Base-by-base conservation (phyloP, 2,113 vertebrate genomes). In the Seriola dumerili region DNA sequence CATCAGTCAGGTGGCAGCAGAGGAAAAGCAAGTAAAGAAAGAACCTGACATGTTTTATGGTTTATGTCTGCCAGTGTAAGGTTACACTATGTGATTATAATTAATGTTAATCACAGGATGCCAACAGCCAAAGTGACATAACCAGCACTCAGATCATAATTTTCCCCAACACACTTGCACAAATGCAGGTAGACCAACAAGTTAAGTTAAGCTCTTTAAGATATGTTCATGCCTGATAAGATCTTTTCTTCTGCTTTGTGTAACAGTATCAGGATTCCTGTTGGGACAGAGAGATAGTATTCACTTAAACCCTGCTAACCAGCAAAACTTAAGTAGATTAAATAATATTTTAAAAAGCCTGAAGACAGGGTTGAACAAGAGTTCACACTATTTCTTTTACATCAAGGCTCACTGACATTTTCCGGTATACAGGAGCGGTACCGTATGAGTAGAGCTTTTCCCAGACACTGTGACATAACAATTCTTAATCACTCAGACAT, bases 391-490 rank as follows among this genome's bases (percentile, higher is more conserved):
- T 55, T 48, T 64, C 1, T 54, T 70, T 64, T 5, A 8, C 17
- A 21, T 62, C 5, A 61, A 29, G 36, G n/a, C 14, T 29, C n/a
- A 16, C 2, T 59, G 13, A 46, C 16, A n/a, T 34, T 38, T 34
- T 63, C 29, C 81, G n/a, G 0, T 58, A 2, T 13, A 42, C 0
- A 0, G 12, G 12, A 29, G 32, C 2, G 34, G 36, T 58, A n/a
- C 36, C 25, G 44, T n/a, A 36, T 13, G 25, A 50, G 9, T 10
- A 6, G 40, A 58, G 76, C 25, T 38, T 68, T 78, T 72, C 80
- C 63, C 65, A 63, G 44, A 59, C 6, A 4, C 23, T 12, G 10
- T 89, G 85, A 85, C 59, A 89, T 74, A 89, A 54, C 55, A 67
- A 21, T 36, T 77, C 46, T 38, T 52, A 48, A 63, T 78, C 29